Conservation (phyloP, 2,113 vertebrate species). For the Microcebus jonahi region DNA sequence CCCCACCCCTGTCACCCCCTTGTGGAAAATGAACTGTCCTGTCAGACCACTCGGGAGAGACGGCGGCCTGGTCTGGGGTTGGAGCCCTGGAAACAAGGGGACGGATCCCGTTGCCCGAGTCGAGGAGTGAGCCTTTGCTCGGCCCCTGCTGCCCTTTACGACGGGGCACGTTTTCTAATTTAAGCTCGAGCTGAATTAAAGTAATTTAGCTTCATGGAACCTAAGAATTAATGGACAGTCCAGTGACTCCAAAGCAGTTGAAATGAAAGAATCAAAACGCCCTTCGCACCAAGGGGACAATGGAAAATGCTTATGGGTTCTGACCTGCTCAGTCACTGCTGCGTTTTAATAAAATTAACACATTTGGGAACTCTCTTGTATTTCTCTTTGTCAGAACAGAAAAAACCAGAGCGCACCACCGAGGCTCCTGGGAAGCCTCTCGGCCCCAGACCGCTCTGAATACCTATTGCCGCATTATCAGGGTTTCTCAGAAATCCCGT, state of each 20-base stretch:
- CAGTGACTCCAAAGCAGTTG: background rate
- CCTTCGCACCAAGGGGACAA: fast-evolving
- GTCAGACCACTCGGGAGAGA: background rate
- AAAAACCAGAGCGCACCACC: fast-evolving
- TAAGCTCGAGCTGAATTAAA: background rate
- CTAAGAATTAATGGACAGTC: background rate
- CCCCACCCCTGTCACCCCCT: too few species aligned
- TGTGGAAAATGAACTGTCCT: fast-evolving
- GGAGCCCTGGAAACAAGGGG: background rate
- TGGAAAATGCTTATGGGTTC: background rate
- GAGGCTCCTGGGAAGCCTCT: fast-evolving
- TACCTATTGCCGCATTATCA: background rate
- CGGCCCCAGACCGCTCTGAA: fast-evolving
- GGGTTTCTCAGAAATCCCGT: background rate
- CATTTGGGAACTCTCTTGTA: background rate
- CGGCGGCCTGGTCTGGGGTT: background rate
- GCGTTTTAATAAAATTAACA: slow-evolving; percentile 15
- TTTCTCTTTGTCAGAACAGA: background rate
- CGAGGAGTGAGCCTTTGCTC: fast-evolving
- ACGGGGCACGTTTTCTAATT: background rate
- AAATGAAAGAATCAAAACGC: background rate
- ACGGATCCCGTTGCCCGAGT: fast-evolving
- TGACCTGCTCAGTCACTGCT: background rate
- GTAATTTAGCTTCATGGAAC: slow-evolving; percentile 33
- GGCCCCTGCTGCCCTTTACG: background rate